Conservation (phyloP, 2,113 vertebrate genomes). For the Glaucomys volans region DNA sequence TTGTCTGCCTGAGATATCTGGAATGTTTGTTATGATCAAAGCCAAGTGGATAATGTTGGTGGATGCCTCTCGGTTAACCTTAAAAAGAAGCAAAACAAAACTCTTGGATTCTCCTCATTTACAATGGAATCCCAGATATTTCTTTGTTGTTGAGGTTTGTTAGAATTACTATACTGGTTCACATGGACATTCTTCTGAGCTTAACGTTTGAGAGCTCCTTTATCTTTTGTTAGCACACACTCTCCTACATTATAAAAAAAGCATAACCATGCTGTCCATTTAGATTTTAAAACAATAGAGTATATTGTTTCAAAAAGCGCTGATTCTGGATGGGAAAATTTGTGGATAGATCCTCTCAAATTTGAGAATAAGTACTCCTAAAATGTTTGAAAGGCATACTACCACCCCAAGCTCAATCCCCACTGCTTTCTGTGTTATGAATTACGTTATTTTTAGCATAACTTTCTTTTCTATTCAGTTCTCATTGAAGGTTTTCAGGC, state of each 20-base stretch:
- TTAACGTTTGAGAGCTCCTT: conserved; percentile 50
- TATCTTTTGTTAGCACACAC: conserved; percentile 44
- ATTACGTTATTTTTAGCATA: conserved; percentile 34
- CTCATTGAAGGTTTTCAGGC: conserved; percentile 46
- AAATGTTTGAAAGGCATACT: background rate
- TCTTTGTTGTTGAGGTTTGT: conserved; percentile 61
- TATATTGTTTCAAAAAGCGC: background rate
- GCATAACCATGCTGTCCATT: background rate
- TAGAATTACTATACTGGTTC: conserved; percentile 28
- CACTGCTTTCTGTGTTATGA: background rate
- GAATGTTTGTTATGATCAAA: conserved; percentile 71
- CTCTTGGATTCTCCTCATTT: conserved; percentile 40
- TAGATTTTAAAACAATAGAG: conserved; percentile 55
- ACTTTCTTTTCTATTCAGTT: background rate
- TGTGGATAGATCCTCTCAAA: conserved; percentile 42
- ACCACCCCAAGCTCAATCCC: conserved; percentile 32
- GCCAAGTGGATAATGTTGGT: conserved; percentile 44
- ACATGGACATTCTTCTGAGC: conserved; percentile 63
- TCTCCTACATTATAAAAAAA: conserved; percentile 53
- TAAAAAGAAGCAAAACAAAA: conserved; percentile 49
- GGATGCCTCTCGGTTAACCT: conserved; percentile 64
- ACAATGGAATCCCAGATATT: conserved; percentile 72
- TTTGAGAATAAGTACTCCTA: background rate
- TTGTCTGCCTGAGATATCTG: conserved; percentile 36
- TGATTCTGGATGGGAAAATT: conserved; percentile 52